A percentile compares a stretch with the other conserved stretches of the same genome.
Conservation (phyloP, 2,113 vertebrate species). For the Vimba vimba region DNA sequence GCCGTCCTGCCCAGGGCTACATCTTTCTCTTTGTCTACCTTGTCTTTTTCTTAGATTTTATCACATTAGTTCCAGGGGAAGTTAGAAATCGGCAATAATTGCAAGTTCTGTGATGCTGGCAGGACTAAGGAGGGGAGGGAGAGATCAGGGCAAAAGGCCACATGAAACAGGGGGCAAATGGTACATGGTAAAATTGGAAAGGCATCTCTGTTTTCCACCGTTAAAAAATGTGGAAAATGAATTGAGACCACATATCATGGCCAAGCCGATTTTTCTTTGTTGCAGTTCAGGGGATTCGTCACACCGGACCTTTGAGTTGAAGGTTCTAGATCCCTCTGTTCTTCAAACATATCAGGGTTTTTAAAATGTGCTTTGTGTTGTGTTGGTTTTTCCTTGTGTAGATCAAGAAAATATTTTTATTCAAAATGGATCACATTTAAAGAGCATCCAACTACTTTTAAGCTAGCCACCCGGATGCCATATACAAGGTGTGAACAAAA, state of each 20-base stretch:
- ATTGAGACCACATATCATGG: conserved; percentile 45
- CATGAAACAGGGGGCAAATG: conserved; percentile 28
- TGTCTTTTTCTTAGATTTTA: conserved; percentile 70
- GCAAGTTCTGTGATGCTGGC: conserved; percentile 58
- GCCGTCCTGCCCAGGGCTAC: conserved; percentile 63
- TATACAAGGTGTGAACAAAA: not conserved
- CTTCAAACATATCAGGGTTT: not conserved
- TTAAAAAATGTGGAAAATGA: conserved; percentile 46
- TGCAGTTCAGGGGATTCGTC: conserved; percentile 20
- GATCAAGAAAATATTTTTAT: not conserved
- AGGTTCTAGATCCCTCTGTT: not conserved
- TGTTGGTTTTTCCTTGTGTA: not conserved
- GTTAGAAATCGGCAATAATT: conserved; percentile 68
- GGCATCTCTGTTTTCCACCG: conserved; percentile 45
- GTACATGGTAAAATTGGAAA: conserved; percentile 50
- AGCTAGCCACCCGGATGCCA: not conserved
- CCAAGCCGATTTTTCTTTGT: conserved; percentile 47
- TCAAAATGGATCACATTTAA: not conserved
- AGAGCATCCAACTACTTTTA: not conserved
- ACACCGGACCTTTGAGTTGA: conserved; percentile 26
- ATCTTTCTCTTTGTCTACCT: conserved; percentile 72
- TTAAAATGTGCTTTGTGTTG: not conserved
- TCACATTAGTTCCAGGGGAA: conserved; percentile 78
- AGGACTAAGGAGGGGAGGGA: conserved; percentile 34
- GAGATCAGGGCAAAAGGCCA: conserved; percentile 32